These are phyloP conservation scores for Hydrozoanthus tunicans DNA, from an alignment of 64 coral and sea anemone genomes.

Conservation along the genomic window DNA sequence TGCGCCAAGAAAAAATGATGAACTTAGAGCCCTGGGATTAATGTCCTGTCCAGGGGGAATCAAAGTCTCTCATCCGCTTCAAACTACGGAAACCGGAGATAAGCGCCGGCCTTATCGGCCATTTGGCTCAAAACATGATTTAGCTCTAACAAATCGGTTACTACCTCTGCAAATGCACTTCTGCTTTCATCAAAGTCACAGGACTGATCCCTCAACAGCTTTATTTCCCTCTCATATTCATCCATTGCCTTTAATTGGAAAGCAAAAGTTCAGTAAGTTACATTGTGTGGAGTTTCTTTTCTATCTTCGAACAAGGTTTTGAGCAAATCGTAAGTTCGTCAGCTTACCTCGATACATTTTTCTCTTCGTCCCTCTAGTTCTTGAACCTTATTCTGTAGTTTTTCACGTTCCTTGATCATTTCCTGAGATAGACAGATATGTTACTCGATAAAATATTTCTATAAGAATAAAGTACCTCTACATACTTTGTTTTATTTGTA, in stretches of 20 bases:
- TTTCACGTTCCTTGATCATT: conserved; percentile 6
- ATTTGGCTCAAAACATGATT: not conserved
- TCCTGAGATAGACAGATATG: not conserved
- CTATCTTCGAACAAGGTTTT: not conserved
- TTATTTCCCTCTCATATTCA: conserved; percentile 39
- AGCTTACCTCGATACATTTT: conserved; percentile 15
- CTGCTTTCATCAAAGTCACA: conserved; percentile 38
- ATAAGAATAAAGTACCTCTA: too few species aligned
- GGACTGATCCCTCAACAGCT: conserved; percentile 19
- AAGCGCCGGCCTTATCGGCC: too few species aligned
- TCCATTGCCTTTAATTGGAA: conserved; percentile 11
- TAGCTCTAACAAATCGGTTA: not conserved
- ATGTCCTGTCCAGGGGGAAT: not conserved
- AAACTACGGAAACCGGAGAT: too few species aligned
- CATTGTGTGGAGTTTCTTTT: not conserved
- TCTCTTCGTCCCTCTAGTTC: conserved; percentile 36
- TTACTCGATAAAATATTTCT: too few species aligned
- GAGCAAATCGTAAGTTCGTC: not conserved
- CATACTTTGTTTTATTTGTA: not conserved
- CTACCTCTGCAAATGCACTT: conserved; percentile 22
- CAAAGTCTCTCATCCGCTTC: not conserved
- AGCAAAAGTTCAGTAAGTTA: not conserved
- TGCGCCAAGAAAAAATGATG: too few species aligned
- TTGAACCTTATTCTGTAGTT: conserved; percentile 25
- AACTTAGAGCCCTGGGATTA: too few species aligned